Evolutionary conservation across 2,797 vertebrate genomes (phyloP).

Genomic region (Gadopsis marmoratus): DNA sequence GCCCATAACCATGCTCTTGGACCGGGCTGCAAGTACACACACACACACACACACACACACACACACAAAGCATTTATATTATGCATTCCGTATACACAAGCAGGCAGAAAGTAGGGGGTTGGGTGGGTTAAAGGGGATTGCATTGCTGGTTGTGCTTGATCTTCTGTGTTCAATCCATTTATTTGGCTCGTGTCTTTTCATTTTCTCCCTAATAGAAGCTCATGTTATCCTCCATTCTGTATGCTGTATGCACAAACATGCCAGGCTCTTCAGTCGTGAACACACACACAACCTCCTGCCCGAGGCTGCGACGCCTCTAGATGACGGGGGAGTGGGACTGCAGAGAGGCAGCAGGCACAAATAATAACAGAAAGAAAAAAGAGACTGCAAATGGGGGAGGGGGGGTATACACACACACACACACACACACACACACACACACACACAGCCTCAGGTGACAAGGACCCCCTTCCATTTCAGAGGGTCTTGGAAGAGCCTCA

Average conservation of each 20-base stretch:
- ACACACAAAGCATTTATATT: slow-evolving; percentile 15
- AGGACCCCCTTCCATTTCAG: slow-evolving; percentile 50
- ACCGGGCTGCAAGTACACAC: slow-evolving; percentile 84
- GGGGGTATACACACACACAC: slow-evolving; percentile 16
- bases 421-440: slow-evolving; percentile 13
- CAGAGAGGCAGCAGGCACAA: slow-evolving; percentile 47
- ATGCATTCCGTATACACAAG: not conserved
- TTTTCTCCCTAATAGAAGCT: slow-evolving; percentile 34
- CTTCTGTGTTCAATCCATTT: not conserved
- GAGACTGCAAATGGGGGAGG: not conserved
- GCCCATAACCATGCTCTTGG: slow-evolving; percentile 97
- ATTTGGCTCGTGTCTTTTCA: slow-evolving; percentile 19
- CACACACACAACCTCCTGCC: slow-evolving; percentile 53
- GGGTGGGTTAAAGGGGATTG: slow-evolving; percentile 11
- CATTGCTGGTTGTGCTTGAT: slow-evolving; percentile 6
- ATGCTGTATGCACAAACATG: slow-evolving; percentile 35
- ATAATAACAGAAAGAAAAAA: slow-evolving; percentile 52
- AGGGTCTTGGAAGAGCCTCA: slow-evolving; percentile 70
- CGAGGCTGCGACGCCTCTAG: slow-evolving; percentile 31
- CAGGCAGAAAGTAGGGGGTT: not conserved
- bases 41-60: slow-evolving; percentile 41
- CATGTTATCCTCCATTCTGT: slow-evolving; percentile 46
- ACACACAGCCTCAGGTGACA: slow-evolving; percentile 69
- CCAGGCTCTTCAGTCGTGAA: slow-evolving; percentile 19
- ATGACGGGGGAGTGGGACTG: slow-evolving; percentile 48